Conservation (phyloP, 2,113 vertebrate species). For the Macrotus californicus region DNA sequence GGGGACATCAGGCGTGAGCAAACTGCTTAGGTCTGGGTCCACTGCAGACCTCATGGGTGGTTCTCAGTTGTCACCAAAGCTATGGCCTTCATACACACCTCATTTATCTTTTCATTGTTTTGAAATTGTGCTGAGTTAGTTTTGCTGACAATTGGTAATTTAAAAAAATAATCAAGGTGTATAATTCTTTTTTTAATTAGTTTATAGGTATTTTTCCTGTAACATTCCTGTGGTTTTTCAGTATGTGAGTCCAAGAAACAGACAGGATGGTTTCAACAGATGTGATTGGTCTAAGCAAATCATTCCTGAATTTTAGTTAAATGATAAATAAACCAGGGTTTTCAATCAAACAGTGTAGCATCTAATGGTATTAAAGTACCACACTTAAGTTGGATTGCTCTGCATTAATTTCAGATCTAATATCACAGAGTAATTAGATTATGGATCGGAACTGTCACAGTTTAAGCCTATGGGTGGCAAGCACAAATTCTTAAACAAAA, state of each 20-base stretch:
- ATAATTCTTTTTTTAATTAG: slow-evolving; percentile 76
- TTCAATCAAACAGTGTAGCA: slow-evolving; percentile 76
- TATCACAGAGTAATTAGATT: slow-evolving; percentile 36
- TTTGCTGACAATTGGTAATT: slow-evolving; percentile 86
- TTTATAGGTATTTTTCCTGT: slow-evolving; percentile 82
- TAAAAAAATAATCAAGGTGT: slow-evolving; percentile 87
- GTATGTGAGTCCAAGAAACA: slow-evolving; percentile 75
- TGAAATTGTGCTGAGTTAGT: slow-evolving; percentile 81
- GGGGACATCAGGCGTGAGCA: slow-evolving; percentile 79
- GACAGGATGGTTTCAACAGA: slow-evolving; percentile 73
- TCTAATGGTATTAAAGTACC: slow-evolving; percentile 36
- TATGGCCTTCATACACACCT: slow-evolving; percentile 95
- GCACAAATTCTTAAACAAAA: slow-evolving; percentile 74
- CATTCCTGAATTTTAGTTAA: slow-evolving; percentile 66
- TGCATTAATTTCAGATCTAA: slow-evolving; percentile 34
- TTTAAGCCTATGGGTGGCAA: slow-evolving; percentile 70
- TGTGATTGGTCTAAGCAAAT: slow-evolving; percentile 78
- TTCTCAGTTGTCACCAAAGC: slow-evolving; percentile 96
- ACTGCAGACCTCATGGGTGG: slow-evolving; percentile 92
- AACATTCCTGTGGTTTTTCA: slow-evolving; percentile 90
- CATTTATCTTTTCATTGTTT: slow-evolving; percentile 84
- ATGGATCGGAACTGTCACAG: slow-evolving; percentile 76
- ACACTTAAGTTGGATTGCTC: slow-evolving; percentile 47
- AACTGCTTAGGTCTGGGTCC: slow-evolving; percentile 88
- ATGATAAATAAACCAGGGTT: slow-evolving; percentile 71